phyloP scores from a whole-genome alignment of 2,888 invertebrate genomes.

The Gymnoscelis rufifasciata region DNA sequence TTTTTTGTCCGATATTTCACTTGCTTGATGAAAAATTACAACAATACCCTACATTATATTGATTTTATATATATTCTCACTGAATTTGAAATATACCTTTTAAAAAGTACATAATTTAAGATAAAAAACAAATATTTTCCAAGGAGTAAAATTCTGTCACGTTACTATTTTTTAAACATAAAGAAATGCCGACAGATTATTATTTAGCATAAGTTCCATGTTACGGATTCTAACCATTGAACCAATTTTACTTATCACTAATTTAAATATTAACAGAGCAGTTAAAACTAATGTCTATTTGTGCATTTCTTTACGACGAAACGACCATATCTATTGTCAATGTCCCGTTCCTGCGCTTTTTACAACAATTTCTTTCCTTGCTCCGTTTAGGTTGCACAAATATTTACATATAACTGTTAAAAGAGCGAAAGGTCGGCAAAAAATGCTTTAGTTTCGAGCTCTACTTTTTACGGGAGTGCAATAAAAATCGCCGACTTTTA shows the following conservation, averaged over 20 bases:
- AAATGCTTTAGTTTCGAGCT: constrained; percentile 57
- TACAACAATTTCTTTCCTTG: constrained; percentile 42
- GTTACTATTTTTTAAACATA: too few relatives aligned
- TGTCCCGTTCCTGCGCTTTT: constrained; percentile 46
- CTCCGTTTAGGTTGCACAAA: constrained; percentile 48
- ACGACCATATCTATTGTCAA: constrained; percentile 27
- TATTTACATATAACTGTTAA: constrained; percentile 54
- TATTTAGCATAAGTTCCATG: too few relatives aligned
- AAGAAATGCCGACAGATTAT: too few relatives aligned
- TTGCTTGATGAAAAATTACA: too few relatives aligned
- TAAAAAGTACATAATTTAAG: too few relatives aligned
- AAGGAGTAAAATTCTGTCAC: too few relatives aligned
- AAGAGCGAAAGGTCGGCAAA: constrained; percentile 46
- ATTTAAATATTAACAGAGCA: constrained; percentile 28
- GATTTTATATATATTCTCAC: too few relatives aligned
- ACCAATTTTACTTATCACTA: constrained; percentile 7
- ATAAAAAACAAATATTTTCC: too few relatives aligned
- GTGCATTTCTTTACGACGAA: constrained; percentile 44
- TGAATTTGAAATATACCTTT: too few relatives aligned
- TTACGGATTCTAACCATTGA: not conserved
- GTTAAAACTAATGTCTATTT: constrained; percentile 33
- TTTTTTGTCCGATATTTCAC: too few relatives aligned
- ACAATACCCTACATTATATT: too few relatives aligned
- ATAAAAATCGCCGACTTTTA: constrained; percentile 42
- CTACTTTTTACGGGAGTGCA: constrained; percentile 71